Percentiles rank a stretch among this genome's conserved stretches.
Conservation (phyloP, 2,888 invertebrate genomes). For the Tipula helvola region DNA sequence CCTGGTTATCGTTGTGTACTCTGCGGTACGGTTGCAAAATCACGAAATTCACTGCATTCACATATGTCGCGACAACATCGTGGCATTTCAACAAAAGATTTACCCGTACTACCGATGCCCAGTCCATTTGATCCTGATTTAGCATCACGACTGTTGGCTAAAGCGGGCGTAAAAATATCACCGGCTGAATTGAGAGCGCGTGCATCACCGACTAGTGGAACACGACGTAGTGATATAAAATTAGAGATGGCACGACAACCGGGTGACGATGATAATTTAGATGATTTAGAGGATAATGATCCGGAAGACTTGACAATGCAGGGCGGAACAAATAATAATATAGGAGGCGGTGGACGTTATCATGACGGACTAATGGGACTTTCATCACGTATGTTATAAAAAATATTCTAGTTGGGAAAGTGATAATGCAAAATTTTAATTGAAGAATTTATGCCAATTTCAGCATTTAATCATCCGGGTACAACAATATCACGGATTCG, state of each 20-base stretch:
- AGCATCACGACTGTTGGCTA: slow-evolving; percentile 72
- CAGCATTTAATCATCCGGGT: slow-evolving; percentile 40
- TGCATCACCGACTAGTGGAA: slow-evolving; percentile 71
- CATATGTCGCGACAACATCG: slow-evolving; percentile 91
- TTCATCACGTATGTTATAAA: slow-evolving; percentile 7
- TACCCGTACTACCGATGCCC: slow-evolving; percentile 87
- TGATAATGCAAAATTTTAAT: not conserved
- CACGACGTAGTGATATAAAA: slow-evolving; percentile 61
- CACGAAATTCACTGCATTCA: slow-evolving; percentile 80
- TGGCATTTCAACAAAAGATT: slow-evolving; percentile 84
- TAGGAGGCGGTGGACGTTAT: slow-evolving; percentile 29
- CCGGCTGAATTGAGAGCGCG: slow-evolving; percentile 72
- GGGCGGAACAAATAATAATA: slow-evolving; percentile 28
- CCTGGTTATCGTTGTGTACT: slow-evolving; percentile 85
- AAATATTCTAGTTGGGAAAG: not conserved
- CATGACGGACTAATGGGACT: slow-evolving; percentile 29
- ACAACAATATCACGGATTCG: slow-evolving; percentile 52
- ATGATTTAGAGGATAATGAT: slow-evolving; percentile 41
- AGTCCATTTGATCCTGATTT: slow-evolving; percentile 83
- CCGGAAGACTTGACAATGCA: slow-evolving; percentile 71
- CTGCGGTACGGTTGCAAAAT: slow-evolving; percentile 87
- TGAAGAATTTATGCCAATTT: slow-evolving; percentile 11
- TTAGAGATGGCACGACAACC: slow-evolving; percentile 56
- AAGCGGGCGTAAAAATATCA: slow-evolving; percentile 78
- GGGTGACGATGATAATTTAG: slow-evolving; percentile 55